These are phyloP conservation scores for Danio albolineatus DNA, from an alignment of 2,797 vertebrate genomes.

Conservation along the genomic window DNA sequence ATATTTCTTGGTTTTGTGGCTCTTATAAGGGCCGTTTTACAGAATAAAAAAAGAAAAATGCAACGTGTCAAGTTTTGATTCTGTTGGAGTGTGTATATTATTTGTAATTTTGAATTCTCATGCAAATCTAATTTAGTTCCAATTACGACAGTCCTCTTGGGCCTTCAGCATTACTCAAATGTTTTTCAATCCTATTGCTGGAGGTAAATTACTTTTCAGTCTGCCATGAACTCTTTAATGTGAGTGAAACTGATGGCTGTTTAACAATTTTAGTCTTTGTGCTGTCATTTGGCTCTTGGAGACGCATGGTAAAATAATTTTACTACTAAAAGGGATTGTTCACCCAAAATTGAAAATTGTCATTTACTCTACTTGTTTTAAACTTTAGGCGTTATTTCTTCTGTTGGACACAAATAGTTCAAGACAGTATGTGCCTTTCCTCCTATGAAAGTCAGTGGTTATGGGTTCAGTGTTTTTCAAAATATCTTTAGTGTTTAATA, in stretches of 20 bases:
- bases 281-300: no score
- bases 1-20: slow-evolving; percentile 67
- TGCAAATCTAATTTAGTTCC: neutral
- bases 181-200: neutral
- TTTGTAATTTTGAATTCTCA: neutral
- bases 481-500: no score
- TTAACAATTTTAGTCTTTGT: no score
- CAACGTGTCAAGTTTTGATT: slow-evolving; percentile 21
- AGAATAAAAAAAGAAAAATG: slow-evolving; percentile 67
- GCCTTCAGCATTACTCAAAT: neutral
- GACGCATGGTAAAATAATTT: no score
- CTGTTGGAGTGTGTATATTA: neutral
- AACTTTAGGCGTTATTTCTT: no score
- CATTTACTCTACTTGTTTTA: no score
- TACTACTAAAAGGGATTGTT: no score
- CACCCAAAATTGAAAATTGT: neutral
- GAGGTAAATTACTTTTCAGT: neutral
- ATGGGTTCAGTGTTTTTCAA: no score
- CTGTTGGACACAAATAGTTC: no score
- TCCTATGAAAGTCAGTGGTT: no score
- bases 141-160: no score
- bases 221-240: neutral
- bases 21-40: slow-evolving; percentile 75
- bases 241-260: neutral
- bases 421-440: no score